Base-by-base conservation (phyloP, 1,140 invertebrate genomes). In the Heliconius himera region DNA sequence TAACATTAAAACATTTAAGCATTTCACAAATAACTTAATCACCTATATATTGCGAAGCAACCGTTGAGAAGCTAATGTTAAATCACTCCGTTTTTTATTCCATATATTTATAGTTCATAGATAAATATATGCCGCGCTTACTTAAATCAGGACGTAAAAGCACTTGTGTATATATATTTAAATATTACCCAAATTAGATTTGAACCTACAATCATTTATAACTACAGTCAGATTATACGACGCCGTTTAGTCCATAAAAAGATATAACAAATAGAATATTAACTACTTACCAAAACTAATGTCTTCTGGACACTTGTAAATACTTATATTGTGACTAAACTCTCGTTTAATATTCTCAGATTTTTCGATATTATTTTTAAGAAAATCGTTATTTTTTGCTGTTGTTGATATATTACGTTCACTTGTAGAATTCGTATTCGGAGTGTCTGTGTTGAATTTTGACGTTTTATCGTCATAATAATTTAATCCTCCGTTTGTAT, bases 321-420 rank as follows among this genome's bases (percentile, higher is more conserved):
- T n/a, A 2, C 60, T 66, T 13, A 66, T 66, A 29, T 29, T 66
- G 9, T 66, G 60, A 66, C 22, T 29, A 66, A 66, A 66, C 4
- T 66, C 54, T 26, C n/a, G 54, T 26, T 60, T 60, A 60, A 22
- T 20, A 9, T 76, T 70, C 49, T 78, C 36, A n/a, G 79, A 49
- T 26, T 77, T 46, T 46, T 73, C 74, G 13, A 6, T 51, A 49
- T 77, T 73, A 72, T 79, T 79, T 22, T 66, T 70, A 41, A 60
- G 36, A 60, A 41, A 66, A 51, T 70, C 72, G n/a, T 79, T 73
- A 70, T 73, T 72, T 60, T 81, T 73, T 20, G 80, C 18, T 9
- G 70, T 78, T 20, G 54, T 73, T 74, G 75, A 71, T 36, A 79
- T 49, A 29, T 74, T 71, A 56, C 51, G 51, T 71, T 82, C 81